Evolutionary conservation across 2,888 invertebrate species (phyloP), one percentile per base, ranked within the genome.

Genomic region (Baccha elongata): DNA sequence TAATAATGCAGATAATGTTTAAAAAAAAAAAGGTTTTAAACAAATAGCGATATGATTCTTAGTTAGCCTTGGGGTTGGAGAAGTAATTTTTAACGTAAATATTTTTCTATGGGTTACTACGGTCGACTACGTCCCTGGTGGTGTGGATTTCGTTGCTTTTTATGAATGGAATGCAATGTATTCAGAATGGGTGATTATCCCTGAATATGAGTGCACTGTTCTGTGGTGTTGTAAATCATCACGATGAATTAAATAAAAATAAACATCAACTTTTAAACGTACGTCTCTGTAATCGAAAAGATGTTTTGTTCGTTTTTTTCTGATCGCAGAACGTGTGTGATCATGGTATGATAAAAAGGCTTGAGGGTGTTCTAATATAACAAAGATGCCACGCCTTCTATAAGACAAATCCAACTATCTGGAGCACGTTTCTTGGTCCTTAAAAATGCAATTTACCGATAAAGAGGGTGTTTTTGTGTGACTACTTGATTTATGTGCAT

Each of bases 161-260:
- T 7, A 23, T 50, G 69, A 71, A 65, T 58, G 58, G 26, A 55
- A 19, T 60, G 65, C 65, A 71, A 65, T 78, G 71, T 71, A 10
- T 19, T 40, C 40, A 15, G 48, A 60, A 11, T 29, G 72, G n/a
- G 42, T 58, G 64, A 58, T 69, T 69, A 71, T 52, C 65, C 35
- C 17, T 64, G 65, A 53, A 65, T 55, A 37, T 15, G 15, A 52
- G 52, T 37, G 67, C 58, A 78, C 17, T 48, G 26, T 46, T 15
- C 53, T 48, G 73, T 62, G 67, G 53, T 80, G 69, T 71, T 69
- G 69, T 80, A 80, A 80, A 80, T 80, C 75, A 80, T 65, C 29
- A 15, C 50, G 23, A 52, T 37, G 64, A 71, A 68, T 73, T 74
- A 46, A 80, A 64, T n/a, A 55, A 64, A 71, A 53, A 64, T 46